Base-by-base conservation (phyloP, 2,113 vertebrate genomes). In the Phoenicopterus ruber region DNA sequence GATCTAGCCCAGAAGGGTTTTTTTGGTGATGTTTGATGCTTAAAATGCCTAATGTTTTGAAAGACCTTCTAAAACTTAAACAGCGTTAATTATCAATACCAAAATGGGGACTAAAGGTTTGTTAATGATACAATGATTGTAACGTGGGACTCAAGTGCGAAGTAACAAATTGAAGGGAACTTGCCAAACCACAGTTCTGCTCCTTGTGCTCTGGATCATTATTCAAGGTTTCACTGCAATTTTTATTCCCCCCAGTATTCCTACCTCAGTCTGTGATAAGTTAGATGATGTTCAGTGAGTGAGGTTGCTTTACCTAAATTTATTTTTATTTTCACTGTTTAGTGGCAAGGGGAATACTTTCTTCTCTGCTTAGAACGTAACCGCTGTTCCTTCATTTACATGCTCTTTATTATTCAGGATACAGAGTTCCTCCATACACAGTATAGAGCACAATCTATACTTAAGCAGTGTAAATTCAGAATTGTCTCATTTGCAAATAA, bases 401-500 rank as follows among this genome's bases (percentile, higher is more conserved):
- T 71, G 42, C 28, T 54, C 7, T 50, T 83, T 81, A 10, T 86
- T 85, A 67, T 91, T 94, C 77, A 84, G 50, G 26, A 22, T 86
- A 50, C 42, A 32, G 17, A 62, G 66, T 49, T 86, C 34, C 34
- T 66, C n/a, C 5, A 4, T n/a, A 46, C 17, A 24, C 24, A 52
- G 28, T 32, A 21, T 29, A 61, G 55, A 66, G 22, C 29, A 36
- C 31, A 62, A 5, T 88, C 76, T 71, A 3, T 58, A 54, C 73
- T 85, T 87, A 32, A 70, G 47, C 10, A 6, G 20, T 25, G 58
- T 52, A 72, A 61, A 69, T 59, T 82, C 57, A 52, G 61, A 82
- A 62, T 55, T 87, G 34, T 79, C 44, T 91, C 31, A 76, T 95
- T 90, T 96, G 65, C 87, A 87, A 49, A 89, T 89, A 95, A 84